Evolutionary conservation across 2,888 invertebrate species (phyloP), one percentile per base, ranked within the genome.

Genomic region (Tetragonisca angustula): DNA sequence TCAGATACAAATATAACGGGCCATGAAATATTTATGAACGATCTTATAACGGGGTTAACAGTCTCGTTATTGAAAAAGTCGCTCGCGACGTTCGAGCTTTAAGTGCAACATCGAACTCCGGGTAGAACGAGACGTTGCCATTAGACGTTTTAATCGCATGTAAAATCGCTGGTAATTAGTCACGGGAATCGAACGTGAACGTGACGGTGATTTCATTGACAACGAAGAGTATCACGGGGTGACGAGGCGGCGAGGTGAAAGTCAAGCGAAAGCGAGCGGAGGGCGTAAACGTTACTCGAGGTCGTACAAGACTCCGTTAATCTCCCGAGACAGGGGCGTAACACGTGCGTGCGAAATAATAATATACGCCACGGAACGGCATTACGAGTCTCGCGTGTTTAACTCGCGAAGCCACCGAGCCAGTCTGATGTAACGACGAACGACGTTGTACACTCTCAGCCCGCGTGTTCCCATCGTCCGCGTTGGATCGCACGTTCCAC

Each of bases 181-280:
- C 32, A 21, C 2, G 49, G 21, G 61, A n/a, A 49, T 61, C 59
- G 50, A 62, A 24, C 11, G 43, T 43, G 43, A 43, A 43, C 11
- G 11, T 43, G 43, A 11, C 43, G 43, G 32, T 21, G 73, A 62
- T 64, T 68, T 54, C 49, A 70, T 72, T 73, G 72, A 61, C 68
- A 73, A 72, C 27, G 54, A 50, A 21, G 59, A 19, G 73, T 21
- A 27, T 13, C 17, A 15, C 24, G 32, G 19, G 75, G 81, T 81
- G 87, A 78, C 72, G 86, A 76, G 86, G 85, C 86, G 80, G 82
- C 84, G 49, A 88, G 88, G 91, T 89, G 91, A 91, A 90, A 91
- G 91, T 88, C 89, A 90, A 88, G 91, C 89, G 88, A 86, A 85
- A 86, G 85, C 85, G 75, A 77, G 70, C 52, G 50, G 11, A n/a